These are phyloP conservation scores for Drosophila seguyi DNA, from an alignment of 1,140 invertebrate species.

Conservation along the genomic window DNA sequence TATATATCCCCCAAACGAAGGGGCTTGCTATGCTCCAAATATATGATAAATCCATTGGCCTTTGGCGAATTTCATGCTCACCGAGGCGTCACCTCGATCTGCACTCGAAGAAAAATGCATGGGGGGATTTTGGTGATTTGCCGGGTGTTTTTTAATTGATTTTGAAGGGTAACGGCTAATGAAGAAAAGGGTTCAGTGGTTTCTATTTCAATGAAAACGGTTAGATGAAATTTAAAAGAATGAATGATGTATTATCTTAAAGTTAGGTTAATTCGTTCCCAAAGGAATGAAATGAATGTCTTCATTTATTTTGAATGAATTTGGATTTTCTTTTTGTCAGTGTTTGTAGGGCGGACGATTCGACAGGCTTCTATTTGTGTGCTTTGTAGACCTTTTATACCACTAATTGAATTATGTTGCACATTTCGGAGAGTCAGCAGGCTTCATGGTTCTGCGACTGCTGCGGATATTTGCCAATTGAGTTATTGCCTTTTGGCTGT, in stretches of 20 bases:
- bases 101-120: slow-evolving; percentile 10
- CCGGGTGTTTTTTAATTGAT: not conserved
- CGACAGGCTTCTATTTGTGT: slow-evolving; percentile 55
- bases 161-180: not conserved
- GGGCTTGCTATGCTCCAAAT: slow-evolving; percentile 23
- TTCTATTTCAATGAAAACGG: not conserved
- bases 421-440: slow-evolving; percentile 49
- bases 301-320: no score
- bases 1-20: slow-evolving; percentile 32
- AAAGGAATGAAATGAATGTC: no score
- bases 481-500: slow-evolving; percentile 56
- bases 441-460: slow-evolving; percentile 68
- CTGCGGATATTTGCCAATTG: slow-evolving; percentile 73
- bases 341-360: slow-evolving; percentile 15
- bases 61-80: slow-evolving; percentile 57
- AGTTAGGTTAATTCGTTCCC: no score
- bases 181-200: not conserved
- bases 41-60: slow-evolving; percentile 44
- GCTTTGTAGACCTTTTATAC: slow-evolving; percentile 28
- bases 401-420: slow-evolving; percentile 82
- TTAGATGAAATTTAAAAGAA: not conserved
- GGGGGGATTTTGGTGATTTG: no score
- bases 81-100: slow-evolving; percentile 29
- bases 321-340: no score
- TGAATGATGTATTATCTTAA: no score